Base-by-base conservation (phyloP, 2,888 invertebrate genomes). In the Drosophila vallismaia region DNA sequence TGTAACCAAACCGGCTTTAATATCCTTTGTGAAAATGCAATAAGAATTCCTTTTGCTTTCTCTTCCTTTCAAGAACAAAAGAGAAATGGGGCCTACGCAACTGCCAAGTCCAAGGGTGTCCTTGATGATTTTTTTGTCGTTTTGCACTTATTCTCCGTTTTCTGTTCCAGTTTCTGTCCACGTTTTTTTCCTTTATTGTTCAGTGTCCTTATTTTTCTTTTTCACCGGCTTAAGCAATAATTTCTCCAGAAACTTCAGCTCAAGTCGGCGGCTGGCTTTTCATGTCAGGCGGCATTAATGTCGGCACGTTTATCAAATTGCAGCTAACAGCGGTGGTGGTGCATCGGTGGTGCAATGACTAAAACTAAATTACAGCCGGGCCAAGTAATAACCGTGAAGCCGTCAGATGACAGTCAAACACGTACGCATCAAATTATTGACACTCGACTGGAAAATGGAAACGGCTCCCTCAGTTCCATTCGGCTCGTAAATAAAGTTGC, bases 231-330 rank as follows among this genome's bases (percentile, higher is more conserved):
- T 74, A 46, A 44, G 54, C 42, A 28, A 63, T 73, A 69, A 59
- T 60, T 62, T 58, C 49, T 51, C 48, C 45, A 53, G 44, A 52
- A 58, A 49, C 46, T 69, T 24, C 9, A 57, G 31, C 31, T 10
- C 59, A 31, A 42, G 59, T 38, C 66, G 48, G 56, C 56, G 58
- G 66, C 71, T 69, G 60, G 67, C 56, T 73, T 71, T 66, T 73
- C 73, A 76, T 71, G 71, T 70, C 58, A 77, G 68, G 51, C 74
- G 50, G 63, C 82, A 74, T 75, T 79, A 82, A 74, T 79, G 82
- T 64, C 64, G 73, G 73, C 86, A 77, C 82, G 78, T 78, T 83
- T 79, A 76, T 79, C 76, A 78, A 82, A 82, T 79, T 85, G 76
- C 71, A 74, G 74, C 57, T 74, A 63, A 68, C 59, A 68, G 56